Evolutionary conservation across 2,113 vertebrate species (phyloP), one percentile per base, ranked within the genome.

Genomic region (Lamprotornis superbus): DNA sequence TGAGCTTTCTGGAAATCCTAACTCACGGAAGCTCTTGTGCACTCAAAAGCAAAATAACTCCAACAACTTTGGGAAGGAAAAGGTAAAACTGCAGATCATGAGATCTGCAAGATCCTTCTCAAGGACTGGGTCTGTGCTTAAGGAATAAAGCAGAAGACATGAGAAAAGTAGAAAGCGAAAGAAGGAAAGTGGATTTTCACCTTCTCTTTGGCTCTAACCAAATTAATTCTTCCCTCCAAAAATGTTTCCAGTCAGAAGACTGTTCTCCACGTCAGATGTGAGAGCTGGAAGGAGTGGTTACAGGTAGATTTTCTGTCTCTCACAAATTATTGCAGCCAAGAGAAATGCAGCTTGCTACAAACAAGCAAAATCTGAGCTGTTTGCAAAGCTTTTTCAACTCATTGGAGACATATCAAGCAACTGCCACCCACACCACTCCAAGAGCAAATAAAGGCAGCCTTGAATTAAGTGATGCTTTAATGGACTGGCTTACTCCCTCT

Each of bases 391-490:
- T 97, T 76, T 74, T 57, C 12, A 95, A 69, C 18, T 94, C 18
- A 3, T 10, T 49, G 56, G 69, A 94, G 74, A 95, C 30, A 17
- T 5, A 68, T 4, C 2, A 17, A 89, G 46, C 12, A 79, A 20
- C 18, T 95, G 68, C 73, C 83, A 93, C 53, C 60, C 46, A 21
- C 80, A 59, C 85, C 11, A 15, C n/a, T 96, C 95, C 17, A 73
- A 80, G 55, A 89, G 37, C 37, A 63, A 94, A 46, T 33, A 60
- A 97, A 90, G 24, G 67, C 25, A 94, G 35, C 12, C 27, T 31
- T 93, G 70, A 96, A 96, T 81, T 86, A 91, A 81, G 44, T 21
- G 39, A 18, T 87, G 18, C 22, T 83, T 95, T 92, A 95, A 86
- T 52, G 12, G 50, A 50, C 27, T 91, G 71, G 11, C 17, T 91